Conservation (phyloP, 2,888 invertebrate genomes). For the Drosophila mettleri region DNA sequence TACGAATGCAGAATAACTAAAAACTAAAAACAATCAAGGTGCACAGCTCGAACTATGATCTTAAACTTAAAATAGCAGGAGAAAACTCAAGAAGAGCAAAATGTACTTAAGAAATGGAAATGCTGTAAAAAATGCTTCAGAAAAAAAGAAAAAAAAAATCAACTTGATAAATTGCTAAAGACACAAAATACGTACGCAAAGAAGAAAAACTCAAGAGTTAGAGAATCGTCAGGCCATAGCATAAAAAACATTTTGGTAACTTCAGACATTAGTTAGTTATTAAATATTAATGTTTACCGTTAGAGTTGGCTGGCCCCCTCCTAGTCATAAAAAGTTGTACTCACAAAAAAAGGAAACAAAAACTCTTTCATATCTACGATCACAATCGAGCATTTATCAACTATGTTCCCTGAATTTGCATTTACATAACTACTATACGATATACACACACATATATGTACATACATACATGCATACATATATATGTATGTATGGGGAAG, state of each 20-base stretch:
- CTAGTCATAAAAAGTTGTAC: constrained; percentile 68
- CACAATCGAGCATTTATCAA: constrained; percentile 71
- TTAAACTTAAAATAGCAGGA: constrained; percentile 14
- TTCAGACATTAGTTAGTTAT: constrained; percentile 58
- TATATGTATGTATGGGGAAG: constrained; percentile 12
- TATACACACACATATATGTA: too few relatives aligned
- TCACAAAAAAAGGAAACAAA: constrained; percentile 25
- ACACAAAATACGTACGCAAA: constrained; percentile 67
- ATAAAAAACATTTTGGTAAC: constrained; percentile 36
- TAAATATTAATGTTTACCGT: constrained; percentile 31
- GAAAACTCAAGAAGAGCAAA: neutral
- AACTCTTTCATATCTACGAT: constrained; percentile 77
- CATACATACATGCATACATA: too few relatives aligned
- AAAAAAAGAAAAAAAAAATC: constrained; percentile 6
- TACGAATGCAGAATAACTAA: constrained; percentile 21
- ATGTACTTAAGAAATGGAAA: constrained; percentile 61
- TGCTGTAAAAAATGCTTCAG: constrained; percentile 65
- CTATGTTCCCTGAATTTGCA: constrained; percentile 61
- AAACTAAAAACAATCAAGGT: constrained; percentile 56
- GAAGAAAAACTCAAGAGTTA: constrained; percentile 7
- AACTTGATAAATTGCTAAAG: constrained; percentile 23
- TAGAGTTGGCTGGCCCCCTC: constrained; percentile 54
- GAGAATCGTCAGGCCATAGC: constrained; percentile 51
- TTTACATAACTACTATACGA: constrained; percentile 25
- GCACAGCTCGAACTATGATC: constrained; percentile 45